These are phyloP conservation scores for Sepioteuthis lessoniana DNA, from an alignment of 2,888 invertebrate species.

Conservation along the genomic window DNA sequence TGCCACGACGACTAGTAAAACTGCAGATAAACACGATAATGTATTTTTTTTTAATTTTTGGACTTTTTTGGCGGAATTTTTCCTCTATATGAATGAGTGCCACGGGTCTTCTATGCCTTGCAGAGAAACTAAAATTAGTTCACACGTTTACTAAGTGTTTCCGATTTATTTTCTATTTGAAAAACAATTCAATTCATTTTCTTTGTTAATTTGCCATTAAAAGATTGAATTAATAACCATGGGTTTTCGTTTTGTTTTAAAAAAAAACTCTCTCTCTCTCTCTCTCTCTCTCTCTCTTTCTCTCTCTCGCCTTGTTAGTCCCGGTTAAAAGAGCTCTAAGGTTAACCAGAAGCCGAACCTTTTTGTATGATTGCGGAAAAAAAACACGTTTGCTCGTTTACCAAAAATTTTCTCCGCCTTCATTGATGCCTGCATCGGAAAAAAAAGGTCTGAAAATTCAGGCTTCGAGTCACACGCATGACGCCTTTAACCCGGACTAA, in stretches of 20 bases:
- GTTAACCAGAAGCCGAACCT: too few relatives aligned
- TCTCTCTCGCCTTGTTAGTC: too few relatives aligned
- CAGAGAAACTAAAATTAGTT: not conserved
- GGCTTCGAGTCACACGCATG: too few relatives aligned
- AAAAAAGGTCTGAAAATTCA: too few relatives aligned
- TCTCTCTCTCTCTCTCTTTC: not conserved
- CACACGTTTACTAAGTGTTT: not conserved
- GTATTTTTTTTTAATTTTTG: not conserved
- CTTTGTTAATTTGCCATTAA: not conserved
- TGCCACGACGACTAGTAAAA: not conserved
- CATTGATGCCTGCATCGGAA: too few relatives aligned
- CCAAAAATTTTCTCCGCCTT: too few relatives aligned
- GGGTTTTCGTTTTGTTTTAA: not conserved
- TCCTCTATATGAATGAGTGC: not conserved
- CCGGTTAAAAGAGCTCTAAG: too few relatives aligned
- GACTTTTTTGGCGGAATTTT: not conserved
- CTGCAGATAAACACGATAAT: not conserved
- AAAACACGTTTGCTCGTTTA: too few relatives aligned
- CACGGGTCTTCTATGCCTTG: slow-evolving; percentile 33
- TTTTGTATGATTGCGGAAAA: too few relatives aligned
- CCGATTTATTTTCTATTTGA: slow-evolving; percentile 6
- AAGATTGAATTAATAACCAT: not conserved
- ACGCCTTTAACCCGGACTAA: too few relatives aligned
- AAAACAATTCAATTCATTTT: not conserved
- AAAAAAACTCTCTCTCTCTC: not conserved